Percentiles rank a stretch among this genome's conserved stretches.
Conservation (phyloP, 2,888 invertebrate species). For the Silvanus unidentatus region DNA sequence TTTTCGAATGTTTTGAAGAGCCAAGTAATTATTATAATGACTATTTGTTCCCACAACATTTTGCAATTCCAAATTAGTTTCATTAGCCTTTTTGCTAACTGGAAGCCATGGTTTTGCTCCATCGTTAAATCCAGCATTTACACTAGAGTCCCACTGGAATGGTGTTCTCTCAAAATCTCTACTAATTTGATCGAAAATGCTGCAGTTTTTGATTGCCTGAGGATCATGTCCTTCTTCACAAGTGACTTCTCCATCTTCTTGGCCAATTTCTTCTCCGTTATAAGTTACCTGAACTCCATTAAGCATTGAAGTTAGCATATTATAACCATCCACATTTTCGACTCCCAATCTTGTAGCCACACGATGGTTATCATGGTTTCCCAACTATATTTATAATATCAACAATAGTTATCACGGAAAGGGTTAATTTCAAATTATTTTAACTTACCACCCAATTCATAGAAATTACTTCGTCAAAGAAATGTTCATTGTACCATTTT, state of each 20-base stretch:
- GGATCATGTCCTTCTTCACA: constrained; percentile 52
- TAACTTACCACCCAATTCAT: constrained; percentile 76
- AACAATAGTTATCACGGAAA: too few relatives aligned
- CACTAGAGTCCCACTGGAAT: constrained; percentile 66
- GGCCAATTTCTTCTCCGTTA: constrained; percentile 78
- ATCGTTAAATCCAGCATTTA: constrained; percentile 53
- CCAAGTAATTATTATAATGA: constrained; percentile 59
- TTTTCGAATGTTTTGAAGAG: constrained; percentile 37
- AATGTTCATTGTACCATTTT: too few relatives aligned
- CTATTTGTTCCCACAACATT: constrained; percentile 43
- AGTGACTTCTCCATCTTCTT: constrained; percentile 55
- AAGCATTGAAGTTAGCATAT: constrained; percentile 72
- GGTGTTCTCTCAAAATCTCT: constrained; percentile 76
- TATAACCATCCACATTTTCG: constrained; percentile 69
- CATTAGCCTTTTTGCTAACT: constrained; percentile 55
- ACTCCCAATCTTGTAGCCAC: constrained; percentile 64
- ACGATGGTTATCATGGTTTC: constrained; percentile 72
- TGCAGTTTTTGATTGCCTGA: constrained; percentile 42
- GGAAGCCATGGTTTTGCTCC: constrained; percentile 61
- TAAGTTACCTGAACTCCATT: constrained; percentile 84
- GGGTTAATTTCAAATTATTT: too few relatives aligned
- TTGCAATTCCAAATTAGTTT: constrained; percentile 56
- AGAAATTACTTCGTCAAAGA: constrained; percentile 21
- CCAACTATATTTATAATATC: constrained; percentile 55
- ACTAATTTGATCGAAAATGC: constrained; percentile 50